A percentile compares a stretch with the other conserved stretches of the same genome.
These are phyloP conservation scores for Aythya baeri DNA, from an alignment of 2,113 vertebrate genomes.

Conservation along the genomic window DNA sequence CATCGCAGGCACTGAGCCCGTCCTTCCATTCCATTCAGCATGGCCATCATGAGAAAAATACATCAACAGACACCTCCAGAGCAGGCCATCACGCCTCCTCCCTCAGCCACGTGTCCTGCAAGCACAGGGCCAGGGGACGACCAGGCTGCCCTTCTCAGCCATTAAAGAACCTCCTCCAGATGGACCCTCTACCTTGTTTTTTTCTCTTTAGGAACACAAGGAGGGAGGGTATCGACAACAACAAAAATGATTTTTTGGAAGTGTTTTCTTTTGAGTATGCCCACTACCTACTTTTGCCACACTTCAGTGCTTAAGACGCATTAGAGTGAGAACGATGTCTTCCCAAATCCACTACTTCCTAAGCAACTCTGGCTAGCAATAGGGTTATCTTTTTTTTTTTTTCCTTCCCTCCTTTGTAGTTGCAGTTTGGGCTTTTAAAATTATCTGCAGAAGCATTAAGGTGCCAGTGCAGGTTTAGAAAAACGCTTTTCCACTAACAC, in stretches of 20 bases:
- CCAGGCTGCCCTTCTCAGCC: not conserved
- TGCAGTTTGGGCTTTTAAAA: not conserved
- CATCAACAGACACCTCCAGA: not conserved
- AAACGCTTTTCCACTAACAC: not conserved
- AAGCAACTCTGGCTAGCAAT: not conserved
- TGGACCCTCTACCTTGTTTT: not conserved
- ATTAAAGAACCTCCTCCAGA: not conserved
- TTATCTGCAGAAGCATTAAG: not conserved
- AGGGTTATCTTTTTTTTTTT: not conserved
- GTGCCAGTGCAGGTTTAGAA: not conserved
- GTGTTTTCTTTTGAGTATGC: not conserved
- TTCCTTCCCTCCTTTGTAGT: not conserved
- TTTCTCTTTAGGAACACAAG: not conserved
- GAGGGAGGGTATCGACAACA: too few species aligned
- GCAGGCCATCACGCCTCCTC: not conserved
- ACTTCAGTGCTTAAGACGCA: not conserved
- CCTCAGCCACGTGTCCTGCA: not conserved
- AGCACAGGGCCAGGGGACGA: not conserved
- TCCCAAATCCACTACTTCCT: conserved; percentile 14
- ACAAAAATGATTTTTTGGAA: too few species aligned
- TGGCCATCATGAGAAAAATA: not conserved
- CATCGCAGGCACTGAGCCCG: not conserved
- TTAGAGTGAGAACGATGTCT: not conserved
- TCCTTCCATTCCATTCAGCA: not conserved
- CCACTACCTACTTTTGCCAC: not conserved